Percentiles rank a stretch among this genome's conserved stretches.
phyloP scores from a whole-genome alignment of 2,113 vertebrate species.

The Channa argus region DNA sequence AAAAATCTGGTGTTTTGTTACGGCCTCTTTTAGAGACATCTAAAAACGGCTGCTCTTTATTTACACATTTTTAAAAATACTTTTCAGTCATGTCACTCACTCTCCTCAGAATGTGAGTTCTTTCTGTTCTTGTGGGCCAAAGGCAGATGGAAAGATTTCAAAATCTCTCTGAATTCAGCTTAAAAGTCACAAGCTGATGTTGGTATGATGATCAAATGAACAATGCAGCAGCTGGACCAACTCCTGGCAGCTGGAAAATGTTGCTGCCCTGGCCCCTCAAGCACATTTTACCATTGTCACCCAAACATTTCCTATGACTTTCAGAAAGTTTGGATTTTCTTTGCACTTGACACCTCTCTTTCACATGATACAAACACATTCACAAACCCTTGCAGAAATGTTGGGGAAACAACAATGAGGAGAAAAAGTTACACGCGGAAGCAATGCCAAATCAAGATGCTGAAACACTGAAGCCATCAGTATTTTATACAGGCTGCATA shows the following conservation, averaged over 20 bases:
- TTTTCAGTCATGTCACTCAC: slow-evolving; percentile 70
- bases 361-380: slow-evolving; percentile 55
- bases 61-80: slow-evolving; percentile 71
- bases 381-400: slow-evolving; percentile 68
- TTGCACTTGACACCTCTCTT: slow-evolving; percentile 42
- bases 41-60: slow-evolving; percentile 82
- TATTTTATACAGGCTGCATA: slow-evolving; percentile 54
- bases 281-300: slow-evolving; percentile 68
- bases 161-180: slow-evolving; percentile 46
- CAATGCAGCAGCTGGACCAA: slow-evolving; percentile 55
- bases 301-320: slow-evolving; percentile 49
- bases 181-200: slow-evolving; percentile 47
- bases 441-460: slow-evolving; percentile 44
- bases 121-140: slow-evolving; percentile 67
- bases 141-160: slow-evolving; percentile 54
- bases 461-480: slow-evolving; percentile 41
- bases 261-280: slow-evolving; percentile 68
- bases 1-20: slow-evolving; percentile 82
- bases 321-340: slow-evolving; percentile 47
- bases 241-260: slow-evolving; percentile 49
- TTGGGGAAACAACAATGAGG: slow-evolving; percentile 45
- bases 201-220: slow-evolving; percentile 45
- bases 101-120: slow-evolving; percentile 64
- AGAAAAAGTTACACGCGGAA: slow-evolving; percentile 33
- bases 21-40: slow-evolving; percentile 86